These are phyloP conservation scores for Dendropsophus ebraccatus DNA, from an alignment of 2,113 vertebrate genomes.

Conservation along the genomic window DNA sequence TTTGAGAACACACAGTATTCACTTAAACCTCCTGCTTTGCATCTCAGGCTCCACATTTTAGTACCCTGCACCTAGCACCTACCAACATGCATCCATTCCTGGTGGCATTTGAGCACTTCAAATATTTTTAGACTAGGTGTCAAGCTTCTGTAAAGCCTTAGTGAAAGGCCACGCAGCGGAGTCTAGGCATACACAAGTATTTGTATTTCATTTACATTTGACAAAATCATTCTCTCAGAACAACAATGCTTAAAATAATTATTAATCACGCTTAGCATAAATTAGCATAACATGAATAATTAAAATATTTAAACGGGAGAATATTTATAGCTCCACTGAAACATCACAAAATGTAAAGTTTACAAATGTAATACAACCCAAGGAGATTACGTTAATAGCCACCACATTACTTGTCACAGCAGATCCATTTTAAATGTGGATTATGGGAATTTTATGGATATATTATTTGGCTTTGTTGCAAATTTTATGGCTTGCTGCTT, in stretches of 20 bases:
- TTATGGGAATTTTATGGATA: not conserved
- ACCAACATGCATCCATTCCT: not conserved
- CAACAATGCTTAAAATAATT: constrained; percentile 53
- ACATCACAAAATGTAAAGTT: constrained; percentile 21
- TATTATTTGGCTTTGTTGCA: not conserved
- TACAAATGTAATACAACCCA: constrained; percentile 14
- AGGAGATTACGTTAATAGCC: not conserved
- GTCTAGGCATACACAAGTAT: constrained; percentile 3
- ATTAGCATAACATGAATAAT: constrained; percentile 55
- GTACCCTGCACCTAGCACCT: not conserved
- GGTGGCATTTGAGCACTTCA: not conserved
- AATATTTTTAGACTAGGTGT: not conserved
- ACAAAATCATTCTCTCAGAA: constrained; percentile 41
- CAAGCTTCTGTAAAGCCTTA: not conserved
- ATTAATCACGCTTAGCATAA: constrained; percentile 47
- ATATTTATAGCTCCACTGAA: constrained; percentile 23
- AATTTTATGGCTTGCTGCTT: not conserved
- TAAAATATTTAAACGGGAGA: constrained; percentile 25
- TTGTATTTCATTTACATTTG: constrained; percentile 18
- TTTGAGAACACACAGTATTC: no score
- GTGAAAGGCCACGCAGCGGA: not conserved
- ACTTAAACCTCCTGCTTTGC: not conserved
- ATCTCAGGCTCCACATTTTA: not conserved
- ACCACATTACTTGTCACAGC: not conserved
- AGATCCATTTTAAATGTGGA: not conserved